Percentiles rank a stretch among this genome's conserved stretches.
Conservation (phyloP, 1,140 invertebrate species). For the Nebria ingens region DNA sequence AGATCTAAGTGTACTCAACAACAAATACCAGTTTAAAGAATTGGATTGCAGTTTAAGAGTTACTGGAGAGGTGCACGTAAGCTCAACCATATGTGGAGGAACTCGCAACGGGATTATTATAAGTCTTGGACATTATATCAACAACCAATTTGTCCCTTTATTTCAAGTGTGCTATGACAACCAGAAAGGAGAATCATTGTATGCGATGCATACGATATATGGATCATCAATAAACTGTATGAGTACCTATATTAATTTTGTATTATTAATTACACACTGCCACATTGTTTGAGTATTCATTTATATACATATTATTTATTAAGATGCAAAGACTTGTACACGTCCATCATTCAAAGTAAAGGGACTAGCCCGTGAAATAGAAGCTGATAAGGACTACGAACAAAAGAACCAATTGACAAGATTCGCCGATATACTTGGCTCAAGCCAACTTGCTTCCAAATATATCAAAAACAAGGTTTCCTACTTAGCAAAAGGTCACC, state of each 20-base stretch:
- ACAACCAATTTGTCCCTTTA: slow-evolving; percentile 20
- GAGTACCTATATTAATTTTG: no score
- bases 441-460: slow-evolving; percentile 21
- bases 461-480: slow-evolving; percentile 31
- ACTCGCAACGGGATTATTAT: slow-evolving; percentile 19
- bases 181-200: slow-evolving; percentile 20
- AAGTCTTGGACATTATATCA: slow-evolving; percentile 21
- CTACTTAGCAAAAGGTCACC: slow-evolving; percentile 40
- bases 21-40: slow-evolving; percentile 17
- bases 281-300: no score
- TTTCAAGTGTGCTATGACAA: slow-evolving; percentile 26
- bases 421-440: slow-evolving; percentile 31
- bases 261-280: no score
- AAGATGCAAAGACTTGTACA: slow-evolving; percentile 25
- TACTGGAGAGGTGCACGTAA: slow-evolving; percentile 19
- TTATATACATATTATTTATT: slow-evolving; percentile 13
- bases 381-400: slow-evolving; percentile 23
- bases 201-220: slow-evolving; percentile 23
- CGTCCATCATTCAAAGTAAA: slow-evolving; percentile 27
- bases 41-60: slow-evolving; percentile 23
- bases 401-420: slow-evolving; percentile 26
- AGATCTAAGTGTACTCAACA: slow-evolving; percentile 15
- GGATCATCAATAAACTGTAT: slow-evolving; percentile 26
- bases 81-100: slow-evolving; percentile 18
- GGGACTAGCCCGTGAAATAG: slow-evolving; percentile 20